Evolutionary conservation across 2,797 vertebrate species (phyloP).

Genomic region (Bovichtus diacanthus): DNA sequence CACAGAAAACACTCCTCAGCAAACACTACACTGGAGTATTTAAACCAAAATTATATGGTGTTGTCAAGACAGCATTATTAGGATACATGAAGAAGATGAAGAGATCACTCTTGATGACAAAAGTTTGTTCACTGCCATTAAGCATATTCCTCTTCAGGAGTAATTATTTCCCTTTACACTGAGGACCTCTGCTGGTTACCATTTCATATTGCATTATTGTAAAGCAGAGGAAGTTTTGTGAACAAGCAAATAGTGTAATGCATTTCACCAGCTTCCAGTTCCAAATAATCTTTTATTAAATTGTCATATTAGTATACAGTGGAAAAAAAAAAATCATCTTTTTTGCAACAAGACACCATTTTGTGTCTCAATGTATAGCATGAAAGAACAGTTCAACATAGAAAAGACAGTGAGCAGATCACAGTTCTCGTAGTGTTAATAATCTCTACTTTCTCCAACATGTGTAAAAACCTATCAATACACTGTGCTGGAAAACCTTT

Average conservation of each 20-base stretch:
- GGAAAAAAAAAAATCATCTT: conserved; percentile 9
- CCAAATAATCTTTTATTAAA: conserved; percentile 79
- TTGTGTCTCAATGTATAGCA: conserved; percentile 62
- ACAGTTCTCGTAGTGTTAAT: conserved; percentile 71
- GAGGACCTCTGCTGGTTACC: conserved; percentile 50
- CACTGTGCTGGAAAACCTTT: conserved; percentile 18
- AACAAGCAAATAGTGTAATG: not conserved
- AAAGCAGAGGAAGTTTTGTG: not conserved
- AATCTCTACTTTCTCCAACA: conserved; percentile 19
- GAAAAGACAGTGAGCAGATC: conserved; percentile 66
- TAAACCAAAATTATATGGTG: not conserved
- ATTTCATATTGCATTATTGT: conserved; percentile 6
- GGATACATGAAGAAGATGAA: not conserved
- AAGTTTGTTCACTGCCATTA: too few relatives aligned
- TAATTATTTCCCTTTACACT: not conserved
- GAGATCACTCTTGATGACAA: not conserved
- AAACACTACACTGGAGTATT: not conserved
- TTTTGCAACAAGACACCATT: conserved; percentile 50
- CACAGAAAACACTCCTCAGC: not conserved
- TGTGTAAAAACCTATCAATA: conserved; percentile 12
- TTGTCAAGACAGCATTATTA: not conserved
- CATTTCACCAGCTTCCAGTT: conserved; percentile 39
- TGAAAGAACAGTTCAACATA: conserved; percentile 67
- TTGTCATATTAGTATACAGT: conserved; percentile 63
- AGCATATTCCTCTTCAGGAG: not conserved